Evolutionary conservation across 1,140 invertebrate species (phyloP).

Genomic region (Chionoecetes opilio): DNA sequence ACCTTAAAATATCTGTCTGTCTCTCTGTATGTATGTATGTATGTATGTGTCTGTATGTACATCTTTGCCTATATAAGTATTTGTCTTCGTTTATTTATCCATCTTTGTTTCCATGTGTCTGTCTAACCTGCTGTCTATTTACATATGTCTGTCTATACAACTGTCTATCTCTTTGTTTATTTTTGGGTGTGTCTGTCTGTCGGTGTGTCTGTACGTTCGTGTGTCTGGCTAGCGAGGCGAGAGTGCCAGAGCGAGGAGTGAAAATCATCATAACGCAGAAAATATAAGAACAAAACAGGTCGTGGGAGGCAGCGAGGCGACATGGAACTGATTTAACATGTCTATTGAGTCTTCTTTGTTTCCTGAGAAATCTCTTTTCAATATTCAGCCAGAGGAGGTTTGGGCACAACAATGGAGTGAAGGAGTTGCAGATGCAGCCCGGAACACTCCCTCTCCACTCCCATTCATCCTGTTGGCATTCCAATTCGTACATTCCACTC

Average conservation of each 20-base stretch:
- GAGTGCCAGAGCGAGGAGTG: background rate
- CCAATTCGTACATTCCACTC: background rate
- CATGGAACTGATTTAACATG: slow-evolving; percentile 78
- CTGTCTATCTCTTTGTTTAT: no score
- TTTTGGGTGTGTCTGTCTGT: no score
- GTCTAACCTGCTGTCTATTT: background rate
- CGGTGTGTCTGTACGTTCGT: no score
- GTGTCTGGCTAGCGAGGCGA: no score
- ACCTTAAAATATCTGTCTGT: no score
- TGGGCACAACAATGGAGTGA: slow-evolving; percentile 70
- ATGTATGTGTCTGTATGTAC: background rate
- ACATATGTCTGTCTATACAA: background rate
- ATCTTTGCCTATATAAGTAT: background rate
- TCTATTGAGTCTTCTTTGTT: slow-evolving; percentile 78
- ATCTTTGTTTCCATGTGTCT: background rate
- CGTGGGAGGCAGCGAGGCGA: slow-evolving; percentile 61
- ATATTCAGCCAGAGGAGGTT: slow-evolving; percentile 78
- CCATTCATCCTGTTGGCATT: slow-evolving; percentile 48
- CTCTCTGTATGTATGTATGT: no score
- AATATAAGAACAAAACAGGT: slow-evolving; percentile 50
- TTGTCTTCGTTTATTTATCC: no score
- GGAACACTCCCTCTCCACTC: slow-evolving; percentile 52
- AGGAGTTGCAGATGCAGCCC: slow-evolving; percentile 74
- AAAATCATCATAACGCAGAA: slow-evolving; percentile 43
- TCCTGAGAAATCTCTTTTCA: slow-evolving; percentile 80